A percentile compares a stretch with the other conserved stretches of the same genome.
Evolutionary conservation across 1,140 invertebrate species (phyloP).

Genomic region (Leptinotarsa undecemlineata): DNA sequence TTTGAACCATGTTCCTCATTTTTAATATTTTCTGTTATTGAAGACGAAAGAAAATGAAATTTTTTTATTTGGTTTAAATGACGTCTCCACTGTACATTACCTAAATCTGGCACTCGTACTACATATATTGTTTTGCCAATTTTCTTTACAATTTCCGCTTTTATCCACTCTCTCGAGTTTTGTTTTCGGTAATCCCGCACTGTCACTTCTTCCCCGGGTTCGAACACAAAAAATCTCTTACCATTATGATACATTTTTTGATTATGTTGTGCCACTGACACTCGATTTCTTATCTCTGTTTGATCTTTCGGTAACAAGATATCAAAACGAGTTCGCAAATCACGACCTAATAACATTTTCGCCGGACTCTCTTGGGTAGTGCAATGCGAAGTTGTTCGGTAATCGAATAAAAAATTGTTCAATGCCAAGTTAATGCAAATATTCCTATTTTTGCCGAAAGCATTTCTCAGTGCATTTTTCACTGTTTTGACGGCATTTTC

Average conservation of each 20-base stretch:
- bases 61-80: neutral
- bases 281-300: neutral
- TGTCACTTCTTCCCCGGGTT: neutral
- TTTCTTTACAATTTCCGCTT: neutral
- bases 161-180: neutral
- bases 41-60: neutral
- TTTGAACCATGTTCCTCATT: neutral
- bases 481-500: constrained; percentile 2
- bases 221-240: neutral
- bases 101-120: neutral
- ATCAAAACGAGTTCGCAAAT: neutral
- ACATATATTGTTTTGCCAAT: neutral
- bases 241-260: neutral
- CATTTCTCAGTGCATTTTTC: constrained; percentile 6
- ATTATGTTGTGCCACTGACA: neutral
- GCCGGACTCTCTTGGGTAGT: constrained; percentile 1
- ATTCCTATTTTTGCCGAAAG: neutral
- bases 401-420: constrained; percentile 8
- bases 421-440: neutral
- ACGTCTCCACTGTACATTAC: neutral
- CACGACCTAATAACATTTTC: neutral
- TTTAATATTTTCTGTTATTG: neutral
- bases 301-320: neutral
- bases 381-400: neutral
- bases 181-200: neutral